Base-by-base conservation (phyloP, 2,797 vertebrate species). In the Pelobates cultripes region DNA sequence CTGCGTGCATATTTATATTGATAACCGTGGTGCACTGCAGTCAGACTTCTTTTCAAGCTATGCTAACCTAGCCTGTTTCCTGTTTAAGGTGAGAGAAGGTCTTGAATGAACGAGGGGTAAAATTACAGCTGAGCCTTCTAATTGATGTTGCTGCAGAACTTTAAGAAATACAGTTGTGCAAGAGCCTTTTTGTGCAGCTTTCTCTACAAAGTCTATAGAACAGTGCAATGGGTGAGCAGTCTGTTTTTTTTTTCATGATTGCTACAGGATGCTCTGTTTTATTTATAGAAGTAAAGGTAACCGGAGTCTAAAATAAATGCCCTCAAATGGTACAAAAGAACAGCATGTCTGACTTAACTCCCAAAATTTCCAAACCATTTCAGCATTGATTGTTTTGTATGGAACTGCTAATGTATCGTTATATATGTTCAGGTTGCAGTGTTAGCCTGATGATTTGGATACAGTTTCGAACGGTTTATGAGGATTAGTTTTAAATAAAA, bases 1-100 rank as follows among this genome's bases (percentile, higher is more conserved):
- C 85, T 82, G 87, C 90, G 90, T 90, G 91, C 91, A 55, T 92
- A 92, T 93, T 93, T 94, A 90, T 91, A 90, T 88, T 89, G 92
- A 93, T 90, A 89, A 89, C 90, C 87, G 57, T 76, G 67, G 84
- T 79, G 86, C 77, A 67, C 82, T 85, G 78, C 60, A 79, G 88
- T 88, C 88, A 92, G 90, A 82, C 87, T 87, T 90, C 90, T 89
- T 86, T 88, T 89, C 90, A 79, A 81, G 89, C 87, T 88, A 87
- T 88, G 83, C 89, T 90, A 85, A 88, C 87, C 92, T 87, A 85
- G 90, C 85, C 86, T 81, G 75, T 91, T 95, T 95, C 94, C 94
- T 93, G 92, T 87, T 79, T 83, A 90, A 92, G 89, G 90, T 91
- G 90, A 90, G 89, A 88, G 87, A 76, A 88, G 89, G 91, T 86